Base-by-base conservation (phyloP, 1,140 invertebrate genomes). In the Plectrocnemia conspersa region DNA sequence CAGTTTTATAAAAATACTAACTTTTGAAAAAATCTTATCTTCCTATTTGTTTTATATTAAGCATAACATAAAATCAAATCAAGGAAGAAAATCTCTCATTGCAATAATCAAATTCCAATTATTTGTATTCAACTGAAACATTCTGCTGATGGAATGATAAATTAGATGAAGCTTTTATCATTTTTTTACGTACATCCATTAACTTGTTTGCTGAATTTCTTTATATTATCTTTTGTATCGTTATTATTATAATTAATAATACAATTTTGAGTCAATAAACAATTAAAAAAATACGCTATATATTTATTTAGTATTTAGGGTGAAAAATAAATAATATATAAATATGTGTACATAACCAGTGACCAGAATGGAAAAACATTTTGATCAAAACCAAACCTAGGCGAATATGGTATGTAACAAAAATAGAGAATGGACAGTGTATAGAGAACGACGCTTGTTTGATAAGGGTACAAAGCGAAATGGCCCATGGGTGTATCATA, bases 141-240 rank as follows among this genome's bases (percentile, higher is more conserved):
- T n/a, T n/a, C n/a, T n/a, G n/a, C n/a, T n/a, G n/a, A n/a, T n/a
- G n/a, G n/a, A n/a, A n/a, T n/a, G n/a, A n/a, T n/a, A n/a, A n/a
- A n/a, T n/a, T n/a, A n/a, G n/a, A n/a, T n/a, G n/a, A n/a, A 27
- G 7, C 42, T 42, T 21, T 42, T 18, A 18, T 15, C 21, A 40
- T 40, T 11, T 42, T 9, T 42, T n/a, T 42, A 19, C 24, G 19
- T 45, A 11, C 21, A 45, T 45, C 29, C 29, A 45, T 45, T 45
- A 45, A 45, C 24, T 27, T 45, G 42, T 45, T 45, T 45, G 42
- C 29, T 45, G 42, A 45, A 27, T 45, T 45, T 45, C 29, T 25
- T 45, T 23, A 23, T 45, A 45, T 23, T 45, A 27, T 40, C 2
- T 40, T 40, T 40, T 40, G 36, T 40, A 40, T 40, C 21, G 36